Percentiles rank a stretch among this genome's conserved stretches.
These are phyloP conservation scores for Diaprepes abbreviatus DNA, from an alignment of 2,888 invertebrate genomes.

Conservation along the genomic window DNA sequence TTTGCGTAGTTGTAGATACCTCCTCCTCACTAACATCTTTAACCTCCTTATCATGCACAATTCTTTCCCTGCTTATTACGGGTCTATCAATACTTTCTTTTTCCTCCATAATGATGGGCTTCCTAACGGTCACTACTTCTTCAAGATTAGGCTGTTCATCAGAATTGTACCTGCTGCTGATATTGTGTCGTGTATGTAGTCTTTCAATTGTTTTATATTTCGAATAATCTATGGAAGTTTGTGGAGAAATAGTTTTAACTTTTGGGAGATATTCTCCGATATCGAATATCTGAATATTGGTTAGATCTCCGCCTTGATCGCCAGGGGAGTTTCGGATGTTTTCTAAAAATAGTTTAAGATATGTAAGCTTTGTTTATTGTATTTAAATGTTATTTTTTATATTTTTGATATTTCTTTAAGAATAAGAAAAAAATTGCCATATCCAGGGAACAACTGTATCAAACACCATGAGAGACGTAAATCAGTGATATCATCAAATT, in stretches of 20 bases:
- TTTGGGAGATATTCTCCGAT: constrained; percentile 63
- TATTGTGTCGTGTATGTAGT: constrained; percentile 53
- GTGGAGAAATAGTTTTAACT: constrained; percentile 60
- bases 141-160: constrained; percentile 47
- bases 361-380: too few species aligned
- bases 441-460: too few species aligned
- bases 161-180: constrained; percentile 58
- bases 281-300: constrained; percentile 61
- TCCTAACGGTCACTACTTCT: constrained; percentile 25
- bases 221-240: constrained; percentile 63
- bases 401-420: too few species aligned
- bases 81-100: constrained; percentile 31
- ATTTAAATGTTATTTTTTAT: too few species aligned
- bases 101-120: constrained; percentile 38
- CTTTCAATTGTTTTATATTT: constrained; percentile 66
- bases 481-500: too few species aligned
- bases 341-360: constrained; percentile 18
- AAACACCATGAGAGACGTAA: too few species aligned
- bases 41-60: neutral
- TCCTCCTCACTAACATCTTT: neutral
- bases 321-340: constrained; percentile 61
- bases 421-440: too few species aligned
- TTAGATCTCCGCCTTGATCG: constrained; percentile 47
- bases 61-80: constrained; percentile 3
- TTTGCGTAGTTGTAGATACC: constrained; percentile 29